Evolutionary conservation across 2,888 invertebrate species (phyloP).

Genomic region (Acronicta aceris): DNA sequence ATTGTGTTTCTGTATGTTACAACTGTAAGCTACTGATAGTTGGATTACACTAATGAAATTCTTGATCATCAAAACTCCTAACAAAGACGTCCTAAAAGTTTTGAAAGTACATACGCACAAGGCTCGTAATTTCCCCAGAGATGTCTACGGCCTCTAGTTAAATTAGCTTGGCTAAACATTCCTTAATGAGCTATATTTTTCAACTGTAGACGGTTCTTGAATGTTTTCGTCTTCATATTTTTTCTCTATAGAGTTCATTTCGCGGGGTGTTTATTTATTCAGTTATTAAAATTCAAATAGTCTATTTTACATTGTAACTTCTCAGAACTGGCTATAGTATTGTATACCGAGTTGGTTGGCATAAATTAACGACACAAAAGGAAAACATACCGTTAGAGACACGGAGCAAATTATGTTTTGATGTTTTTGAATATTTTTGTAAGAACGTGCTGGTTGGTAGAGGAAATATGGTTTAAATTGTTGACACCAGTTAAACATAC

Average conservation of each 20-base stretch:
- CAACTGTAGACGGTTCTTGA: slow-evolving; percentile 72
- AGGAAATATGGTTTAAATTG: too few relatives aligned
- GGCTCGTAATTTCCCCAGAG: slow-evolving; percentile 82
- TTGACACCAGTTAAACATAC: too few relatives aligned
- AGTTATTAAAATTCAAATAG: slow-evolving; percentile 50
- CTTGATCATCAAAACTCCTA: slow-evolving; percentile 63
- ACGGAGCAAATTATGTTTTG: slow-evolving; percentile 13
- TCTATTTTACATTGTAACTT: slow-evolving; percentile 46
- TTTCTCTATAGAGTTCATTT: slow-evolving; percentile 61
- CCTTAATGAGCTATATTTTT: slow-evolving; percentile 82
- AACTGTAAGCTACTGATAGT: slow-evolving; percentile 40
- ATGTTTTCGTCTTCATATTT: slow-evolving; percentile 71
- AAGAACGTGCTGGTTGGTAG: not conserved
- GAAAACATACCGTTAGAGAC: slow-evolving; percentile 20
- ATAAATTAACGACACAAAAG: slow-evolving; percentile 44
- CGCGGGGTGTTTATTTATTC: slow-evolving; percentile 45
- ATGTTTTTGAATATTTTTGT: not conserved
- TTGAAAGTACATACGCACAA: slow-evolving; percentile 75
- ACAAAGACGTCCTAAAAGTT: slow-evolving; percentile 73
- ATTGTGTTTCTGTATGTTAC: slow-evolving; percentile 25
- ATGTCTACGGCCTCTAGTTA: slow-evolving; percentile 76
- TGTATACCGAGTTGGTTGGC: slow-evolving; percentile 12
- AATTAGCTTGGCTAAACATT: slow-evolving; percentile 85
- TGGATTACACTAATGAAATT: slow-evolving; percentile 57
- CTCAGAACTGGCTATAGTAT: slow-evolving; percentile 27